Conservation (phyloP, 2,797 vertebrate species). For the Prunella strophiata region DNA sequence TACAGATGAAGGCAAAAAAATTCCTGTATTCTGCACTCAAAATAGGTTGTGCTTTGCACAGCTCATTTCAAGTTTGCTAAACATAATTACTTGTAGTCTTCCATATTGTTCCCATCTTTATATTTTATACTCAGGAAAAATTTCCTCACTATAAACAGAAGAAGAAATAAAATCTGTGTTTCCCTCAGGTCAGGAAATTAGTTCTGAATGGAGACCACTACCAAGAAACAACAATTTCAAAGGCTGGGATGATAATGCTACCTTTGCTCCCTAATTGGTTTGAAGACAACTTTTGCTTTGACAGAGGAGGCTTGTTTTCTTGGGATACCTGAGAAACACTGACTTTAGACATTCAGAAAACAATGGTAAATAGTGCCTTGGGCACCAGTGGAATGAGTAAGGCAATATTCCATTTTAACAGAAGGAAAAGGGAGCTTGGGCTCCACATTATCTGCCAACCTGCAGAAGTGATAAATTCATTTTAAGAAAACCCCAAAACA, state of each 20-base stretch:
- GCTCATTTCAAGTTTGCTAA: background rate
- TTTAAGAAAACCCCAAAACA: fast-evolving
- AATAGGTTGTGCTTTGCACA: background rate
- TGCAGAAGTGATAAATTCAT: background rate
- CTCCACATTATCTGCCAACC: background rate
- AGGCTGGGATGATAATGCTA: slow-evolving; percentile 20
- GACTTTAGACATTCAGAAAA: background rate
- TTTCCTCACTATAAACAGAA: background rate
- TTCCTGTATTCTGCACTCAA: background rate
- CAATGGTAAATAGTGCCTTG: background rate
- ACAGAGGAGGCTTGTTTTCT: background rate
- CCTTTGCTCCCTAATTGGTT: background rate
- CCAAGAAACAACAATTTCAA: slow-evolving; percentile 57
- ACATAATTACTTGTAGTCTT: background rate
- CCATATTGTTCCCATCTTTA: background rate
- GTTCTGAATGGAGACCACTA: slow-evolving; percentile 45
- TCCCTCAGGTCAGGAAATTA: slow-evolving; percentile 66
- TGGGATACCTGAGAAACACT: background rate
- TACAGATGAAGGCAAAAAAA: background rate
- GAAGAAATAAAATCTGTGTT: slow-evolving; percentile 43
- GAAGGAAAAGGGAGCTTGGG: background rate
- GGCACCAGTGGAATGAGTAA: background rate
- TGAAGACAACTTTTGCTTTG: background rate
- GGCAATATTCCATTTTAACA: background rate
- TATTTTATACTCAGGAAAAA: slow-evolving; percentile 42